Percentiles rank a stretch among this genome's conserved stretches.
Evolutionary conservation across 2,888 invertebrate species (phyloP).

Genomic region (Cryptophagus acutangulus): DNA sequence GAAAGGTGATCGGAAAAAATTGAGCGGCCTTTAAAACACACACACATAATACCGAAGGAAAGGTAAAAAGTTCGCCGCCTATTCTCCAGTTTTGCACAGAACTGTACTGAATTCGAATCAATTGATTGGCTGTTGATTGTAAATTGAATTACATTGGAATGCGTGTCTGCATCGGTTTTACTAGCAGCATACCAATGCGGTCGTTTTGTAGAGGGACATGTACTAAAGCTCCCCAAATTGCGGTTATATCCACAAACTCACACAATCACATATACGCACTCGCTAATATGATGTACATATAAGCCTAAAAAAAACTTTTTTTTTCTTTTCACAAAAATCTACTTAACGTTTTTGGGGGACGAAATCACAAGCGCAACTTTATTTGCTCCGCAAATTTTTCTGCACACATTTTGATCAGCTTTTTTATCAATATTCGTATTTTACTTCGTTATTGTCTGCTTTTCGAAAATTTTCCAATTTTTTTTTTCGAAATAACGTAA

Average conservation of each 20-base stretch:
- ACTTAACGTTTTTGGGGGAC: too few species aligned
- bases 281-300: constrained; percentile 4
- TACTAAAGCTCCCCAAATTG: constrained; percentile 13
- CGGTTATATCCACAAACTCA: constrained; percentile 17
- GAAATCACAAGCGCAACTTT: too few species aligned
- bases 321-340: too few species aligned
- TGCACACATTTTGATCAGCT: too few species aligned
- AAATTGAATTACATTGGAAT: constrained; percentile 55
- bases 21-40: constrained; percentile 10
- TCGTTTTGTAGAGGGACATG: constrained; percentile 24
- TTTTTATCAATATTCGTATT: too few species aligned
- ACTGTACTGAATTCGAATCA: constrained; percentile 52
- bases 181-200: constrained; percentile 40
- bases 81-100: constrained; percentile 30
- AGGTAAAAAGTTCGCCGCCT: constrained; percentile 22
- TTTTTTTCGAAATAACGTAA: too few species aligned
- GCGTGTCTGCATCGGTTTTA: constrained; percentile 46
- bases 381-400: too few species aligned
- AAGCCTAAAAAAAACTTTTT: constrained; percentile 5
- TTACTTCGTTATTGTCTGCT: too few species aligned
- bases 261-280: constrained; percentile 15
- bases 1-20: constrained; percentile 9
- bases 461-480: too few species aligned
- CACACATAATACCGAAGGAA: constrained; percentile 10
- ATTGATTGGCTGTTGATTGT: constrained; percentile 57